Base-by-base conservation (phyloP, 2,888 invertebrate species). In the Allacma fusca region DNA sequence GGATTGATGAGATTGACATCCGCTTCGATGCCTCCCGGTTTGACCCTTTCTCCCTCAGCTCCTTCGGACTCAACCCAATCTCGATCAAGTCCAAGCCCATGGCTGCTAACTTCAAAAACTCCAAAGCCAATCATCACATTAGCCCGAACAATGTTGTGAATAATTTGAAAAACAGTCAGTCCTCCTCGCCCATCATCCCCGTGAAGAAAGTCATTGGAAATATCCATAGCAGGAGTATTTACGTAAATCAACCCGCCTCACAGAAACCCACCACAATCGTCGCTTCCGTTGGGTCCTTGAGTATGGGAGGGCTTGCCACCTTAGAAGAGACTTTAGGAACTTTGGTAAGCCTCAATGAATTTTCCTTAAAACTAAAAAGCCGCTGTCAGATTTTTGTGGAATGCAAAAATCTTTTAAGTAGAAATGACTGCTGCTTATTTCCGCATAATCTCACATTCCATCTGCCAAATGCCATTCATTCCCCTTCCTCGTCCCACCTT, bases 1-100 rank as follows among this genome's bases (percentile, higher is more conserved):
- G 73, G 21, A 67, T 67, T 23, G 78, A 78, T 68, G 79, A 79
- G 21, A 64, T 79, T 28, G 79, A 76, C 57, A 67, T 76, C 21
- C 28, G 62, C n/a, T 73, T 73, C 59, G 75, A 75, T 67, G 43
- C 70, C 9, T 64, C 75, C 24, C 24, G 26, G 29, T 73, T 57
- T 34, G 79, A 78, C 34, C 80, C 80, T 2, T 69, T 67, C 44
- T 28, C 50, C 12, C 44, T 75, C 13, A 24, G 44, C 21, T 75
- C 75, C 44, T 59, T 28, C 29, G 62, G 43, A 23, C 26, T 65
- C 12, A 28, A 21, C 28, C 26, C 57, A 13, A 40, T 13, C 40
- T 9, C 13, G 40, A 40, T 40, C 7, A 40, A 40, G 40, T 9
- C 7, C 40, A 5, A 40, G 40, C 5, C 5, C 40, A 40, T 13